These are phyloP conservation scores for Limnephilus rhombicus DNA, from an alignment of 2,888 invertebrate species.

Conservation along the genomic window DNA sequence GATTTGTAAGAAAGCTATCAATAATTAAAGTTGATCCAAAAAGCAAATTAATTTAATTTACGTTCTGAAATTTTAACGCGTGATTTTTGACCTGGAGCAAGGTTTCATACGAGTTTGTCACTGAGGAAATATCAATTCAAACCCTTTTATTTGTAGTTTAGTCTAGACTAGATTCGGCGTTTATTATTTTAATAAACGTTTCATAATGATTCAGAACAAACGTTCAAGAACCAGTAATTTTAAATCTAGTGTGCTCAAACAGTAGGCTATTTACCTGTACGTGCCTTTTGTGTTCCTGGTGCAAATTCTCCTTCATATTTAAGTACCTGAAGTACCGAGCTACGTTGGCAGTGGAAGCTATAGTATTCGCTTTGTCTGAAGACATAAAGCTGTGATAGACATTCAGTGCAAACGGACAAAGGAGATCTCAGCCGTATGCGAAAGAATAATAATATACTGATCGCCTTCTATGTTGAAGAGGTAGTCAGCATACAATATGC, in stretches of 20 bases:
- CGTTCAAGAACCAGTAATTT: background rate
- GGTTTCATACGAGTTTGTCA: too few relatives aligned
- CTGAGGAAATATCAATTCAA: too few relatives aligned
- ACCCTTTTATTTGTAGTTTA: background rate
- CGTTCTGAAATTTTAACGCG: background rate
- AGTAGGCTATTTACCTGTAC: background rate
- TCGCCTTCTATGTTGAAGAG: background rate
- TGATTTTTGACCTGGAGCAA: background rate
- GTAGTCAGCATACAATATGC: background rate
- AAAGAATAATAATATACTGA: background rate
- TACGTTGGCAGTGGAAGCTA: background rate
- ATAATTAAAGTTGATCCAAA: background rate
- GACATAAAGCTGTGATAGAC: background rate
- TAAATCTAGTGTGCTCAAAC: background rate
- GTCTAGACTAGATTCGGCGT: background rate
- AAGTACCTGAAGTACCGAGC: background rate
- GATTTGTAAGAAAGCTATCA: background rate
- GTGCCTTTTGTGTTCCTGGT: background rate
- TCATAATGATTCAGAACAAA: background rate
- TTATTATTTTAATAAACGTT: background rate
- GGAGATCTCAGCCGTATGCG: background rate
- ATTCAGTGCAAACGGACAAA: background rate
- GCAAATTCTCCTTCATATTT: background rate
- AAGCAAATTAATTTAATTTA: background rate
- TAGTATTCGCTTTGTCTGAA: conserved; percentile 4